Evolutionary conservation across 1,140 invertebrate species (phyloP).

Genomic region (Drosophila bifasciata): DNA sequence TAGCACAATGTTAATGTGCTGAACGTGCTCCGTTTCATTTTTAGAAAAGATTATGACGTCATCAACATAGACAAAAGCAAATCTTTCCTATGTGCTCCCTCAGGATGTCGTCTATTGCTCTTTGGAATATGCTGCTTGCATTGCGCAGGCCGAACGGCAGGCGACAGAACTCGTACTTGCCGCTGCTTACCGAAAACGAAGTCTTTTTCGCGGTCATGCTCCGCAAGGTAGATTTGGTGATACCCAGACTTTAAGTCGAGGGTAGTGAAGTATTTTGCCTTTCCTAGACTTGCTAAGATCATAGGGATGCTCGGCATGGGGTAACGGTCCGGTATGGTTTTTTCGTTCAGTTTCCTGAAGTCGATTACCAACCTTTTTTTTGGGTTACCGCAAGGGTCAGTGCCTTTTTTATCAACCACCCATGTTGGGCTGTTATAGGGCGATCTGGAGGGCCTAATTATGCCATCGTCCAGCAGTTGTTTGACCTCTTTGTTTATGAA

Average conservation of each 20-base stretch:
- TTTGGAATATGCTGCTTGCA: no score
- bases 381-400: conserved; percentile 36
- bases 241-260: conserved; percentile 81
- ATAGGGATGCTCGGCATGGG: conserved; percentile 84
- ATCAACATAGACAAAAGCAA: no score
- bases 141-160: conserved; percentile 83
- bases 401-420: conserved; percentile 59
- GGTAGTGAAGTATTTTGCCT: conserved; percentile 35
- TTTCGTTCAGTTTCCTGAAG: conserved; percentile 75
- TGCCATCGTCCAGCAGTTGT: conserved; percentile 39
- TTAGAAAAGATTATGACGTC: conserved; percentile 24
- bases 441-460: conserved; percentile 11
- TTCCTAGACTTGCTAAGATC: conserved; percentile 40
- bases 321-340: conserved; percentile 81
- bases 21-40: conserved; percentile 16
- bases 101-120: no score
- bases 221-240: conserved; percentile 54
- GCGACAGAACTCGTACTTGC: conserved; percentile 42
- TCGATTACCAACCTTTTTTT: conserved; percentile 80
- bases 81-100: no score
- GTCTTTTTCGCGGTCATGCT: conserved; percentile 38
- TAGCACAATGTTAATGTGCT: conserved; percentile 22
- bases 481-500: conserved; percentile 50
- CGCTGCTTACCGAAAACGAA: conserved; percentile 36
- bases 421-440: conserved; percentile 57